Percentiles rank a stretch among this genome's conserved stretches.
Conservation (phyloP, 2,113 vertebrate genomes). For the Sinocyclocheilus maitianheensis region DNA sequence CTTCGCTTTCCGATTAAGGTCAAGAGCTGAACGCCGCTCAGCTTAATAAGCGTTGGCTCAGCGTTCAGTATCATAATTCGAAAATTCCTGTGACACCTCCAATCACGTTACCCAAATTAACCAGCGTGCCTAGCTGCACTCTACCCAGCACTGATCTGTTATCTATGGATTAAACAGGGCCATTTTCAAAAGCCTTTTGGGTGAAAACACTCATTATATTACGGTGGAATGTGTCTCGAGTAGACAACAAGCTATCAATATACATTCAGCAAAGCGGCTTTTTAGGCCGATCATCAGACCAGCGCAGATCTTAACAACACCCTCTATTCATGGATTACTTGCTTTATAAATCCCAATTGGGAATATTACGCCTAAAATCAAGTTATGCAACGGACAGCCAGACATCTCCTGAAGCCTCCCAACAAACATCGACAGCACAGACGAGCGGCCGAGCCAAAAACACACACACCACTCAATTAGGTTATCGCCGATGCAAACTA, state of each 20-base stretch:
- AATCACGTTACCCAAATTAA: slow-evolving; percentile 19
- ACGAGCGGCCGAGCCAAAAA: slow-evolving; percentile 24
- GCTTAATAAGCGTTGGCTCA: not conserved
- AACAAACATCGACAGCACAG: not conserved
- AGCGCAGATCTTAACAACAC: slow-evolving; percentile 34
- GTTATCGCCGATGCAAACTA: slow-evolving; percentile 55
- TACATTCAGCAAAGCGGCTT: slow-evolving; percentile 32
- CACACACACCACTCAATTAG: slow-evolving; percentile 44
- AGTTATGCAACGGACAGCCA: slow-evolving; percentile 34
- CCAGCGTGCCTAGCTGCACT: not conserved
- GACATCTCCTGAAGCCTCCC: slow-evolving; percentile 6
- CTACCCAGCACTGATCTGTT: slow-evolving; percentile 6
- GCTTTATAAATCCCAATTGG: slow-evolving; percentile 40
- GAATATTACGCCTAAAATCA: slow-evolving; percentile 43
- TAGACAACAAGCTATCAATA: slow-evolving; percentile 41
- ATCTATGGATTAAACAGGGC: slow-evolving; percentile 12
- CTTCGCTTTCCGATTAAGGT: not conserved
- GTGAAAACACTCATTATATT: slow-evolving; percentile 40
- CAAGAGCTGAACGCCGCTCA: not conserved
- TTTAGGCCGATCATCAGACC: slow-evolving; percentile 10
- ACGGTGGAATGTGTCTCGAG: slow-evolving; percentile 51
- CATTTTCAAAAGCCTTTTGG: slow-evolving; percentile 22
- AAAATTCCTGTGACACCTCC: slow-evolving; percentile 28
- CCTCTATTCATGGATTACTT: slow-evolving; percentile 39
- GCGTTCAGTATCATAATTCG: not conserved